Conservation (phyloP, 2,113 vertebrate species). For the Formicarius rufipectus region DNA sequence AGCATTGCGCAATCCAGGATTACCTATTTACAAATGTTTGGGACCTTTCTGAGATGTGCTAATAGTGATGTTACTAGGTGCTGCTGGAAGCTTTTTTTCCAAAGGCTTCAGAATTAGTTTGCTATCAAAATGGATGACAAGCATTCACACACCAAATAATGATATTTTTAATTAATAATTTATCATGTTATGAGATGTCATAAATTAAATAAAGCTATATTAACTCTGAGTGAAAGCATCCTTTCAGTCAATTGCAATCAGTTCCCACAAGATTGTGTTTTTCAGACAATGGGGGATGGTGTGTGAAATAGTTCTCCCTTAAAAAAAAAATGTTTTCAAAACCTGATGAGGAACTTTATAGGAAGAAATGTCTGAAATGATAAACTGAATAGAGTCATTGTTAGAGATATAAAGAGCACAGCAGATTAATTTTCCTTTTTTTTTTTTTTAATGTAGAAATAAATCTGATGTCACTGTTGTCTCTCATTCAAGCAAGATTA, state of each 20-base stretch:
- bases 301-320: background rate
- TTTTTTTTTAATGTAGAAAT: background rate
- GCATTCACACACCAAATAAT: slow-evolving; percentile 50
- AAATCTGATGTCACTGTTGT: background rate
- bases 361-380: slow-evolving; percentile 15
- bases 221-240: slow-evolving; percentile 46
- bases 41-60: background rate
- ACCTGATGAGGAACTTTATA: background rate
- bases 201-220: slow-evolving; percentile 63
- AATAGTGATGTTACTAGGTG: background rate
- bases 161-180: slow-evolving; percentile 69
- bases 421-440: background rate
- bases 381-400: slow-evolving; percentile 7
- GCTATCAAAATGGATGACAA: slow-evolving; percentile 49
- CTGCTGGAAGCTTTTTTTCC: background rate
- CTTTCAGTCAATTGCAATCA: slow-evolving; percentile 1
- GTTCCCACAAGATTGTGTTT: background rate
- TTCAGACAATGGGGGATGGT: background rate
- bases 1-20: background rate
- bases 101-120: slow-evolving; percentile 60
- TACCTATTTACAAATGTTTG: background rate
- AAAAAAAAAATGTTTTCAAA: slow-evolving; percentile 10
- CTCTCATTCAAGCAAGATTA: slow-evolving; percentile 1
- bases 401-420: background rate
- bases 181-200: slow-evolving; percentile 61